These are phyloP conservation scores for Meleagris gallopavo DNA, from an alignment of 2,113 vertebrate genomes.

Conservation along the genomic window DNA sequence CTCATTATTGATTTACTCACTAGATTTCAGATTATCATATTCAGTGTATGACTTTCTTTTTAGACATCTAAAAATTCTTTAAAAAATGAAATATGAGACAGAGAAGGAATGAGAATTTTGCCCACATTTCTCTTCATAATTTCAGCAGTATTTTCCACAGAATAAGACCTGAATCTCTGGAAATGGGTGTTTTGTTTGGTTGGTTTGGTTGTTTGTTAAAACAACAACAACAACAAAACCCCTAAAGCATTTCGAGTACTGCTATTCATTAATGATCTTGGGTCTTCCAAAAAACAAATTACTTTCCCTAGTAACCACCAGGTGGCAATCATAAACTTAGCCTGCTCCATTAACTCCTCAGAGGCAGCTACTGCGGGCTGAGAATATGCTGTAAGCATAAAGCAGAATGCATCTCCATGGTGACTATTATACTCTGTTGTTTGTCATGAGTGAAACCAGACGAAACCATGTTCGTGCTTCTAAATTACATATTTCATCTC, in stretches of 20 bases:
- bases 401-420: slow-evolving; percentile 50
- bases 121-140: neutral
- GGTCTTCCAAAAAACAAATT: neutral
- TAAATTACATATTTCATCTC: slow-evolving; percentile 22
- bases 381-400: neutral
- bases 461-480: slow-evolving; percentile 4
- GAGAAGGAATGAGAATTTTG: neutral
- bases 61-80: neutral
- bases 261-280: neutral
- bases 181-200: neutral
- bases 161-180: neutral
- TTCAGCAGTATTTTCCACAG: neutral
- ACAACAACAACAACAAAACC: too few relatives aligned
- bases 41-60: neutral
- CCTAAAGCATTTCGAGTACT: neutral
- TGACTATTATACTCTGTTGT: slow-evolving; percentile 3
- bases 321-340: slow-evolving; percentile 57
- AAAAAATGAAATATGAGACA: rapidly evolving
- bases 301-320: slow-evolving; percentile 53
- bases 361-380: neutral
- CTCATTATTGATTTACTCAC: rapidly evolving
- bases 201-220: neutral
- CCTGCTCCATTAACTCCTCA: neutral
- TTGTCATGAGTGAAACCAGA: slow-evolving; percentile 26
- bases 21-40: neutral